Evolutionary conservation across 2,113 vertebrate genomes (phyloP).

Genomic region (Tricholaema leucomelas): DNA sequence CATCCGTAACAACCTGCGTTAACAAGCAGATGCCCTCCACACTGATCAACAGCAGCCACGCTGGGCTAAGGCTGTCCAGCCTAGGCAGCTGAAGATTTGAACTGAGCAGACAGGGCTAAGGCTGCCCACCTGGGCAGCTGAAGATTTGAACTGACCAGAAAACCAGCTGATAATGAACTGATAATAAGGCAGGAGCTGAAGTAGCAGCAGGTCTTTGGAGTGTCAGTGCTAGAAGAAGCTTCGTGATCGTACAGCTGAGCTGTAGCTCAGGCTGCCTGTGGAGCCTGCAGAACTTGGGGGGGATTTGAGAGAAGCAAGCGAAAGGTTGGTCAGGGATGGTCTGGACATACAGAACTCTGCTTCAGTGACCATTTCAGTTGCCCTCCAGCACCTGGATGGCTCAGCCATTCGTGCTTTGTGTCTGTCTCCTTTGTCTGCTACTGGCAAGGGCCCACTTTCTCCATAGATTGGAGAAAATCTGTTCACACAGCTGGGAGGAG

Average conservation of each 20-base stretch:
- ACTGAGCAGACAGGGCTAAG: not conserved
- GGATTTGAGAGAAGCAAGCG: not conserved
- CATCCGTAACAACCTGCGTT: not conserved
- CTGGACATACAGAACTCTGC: not conserved
- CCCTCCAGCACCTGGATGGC: not conserved
- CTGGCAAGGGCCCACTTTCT: not conserved
- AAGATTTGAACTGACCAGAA: not conserved
- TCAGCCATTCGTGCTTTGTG: accelerated
- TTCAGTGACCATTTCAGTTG: not conserved
- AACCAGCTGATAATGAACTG: not conserved
- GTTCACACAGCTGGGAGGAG: not conserved
- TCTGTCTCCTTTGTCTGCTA: not conserved
- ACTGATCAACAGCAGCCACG: not conserved
- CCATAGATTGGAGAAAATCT: not conserved
- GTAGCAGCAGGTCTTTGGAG: not conserved
- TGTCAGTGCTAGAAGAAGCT: not conserved
- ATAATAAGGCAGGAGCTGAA: not conserved
- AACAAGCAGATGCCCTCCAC: not conserved
- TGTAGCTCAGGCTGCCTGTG: not conserved
- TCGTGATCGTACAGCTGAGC: not conserved
- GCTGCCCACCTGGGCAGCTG: not conserved
- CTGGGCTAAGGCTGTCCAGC: not conserved
- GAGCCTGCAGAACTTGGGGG: not conserved
- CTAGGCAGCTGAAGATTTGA: not conserved
- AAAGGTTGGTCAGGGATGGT: not conserved